phyloP scores from a whole-genome alignment of 2,888 invertebrate genomes.

The Epirrita christyi region DNA sequence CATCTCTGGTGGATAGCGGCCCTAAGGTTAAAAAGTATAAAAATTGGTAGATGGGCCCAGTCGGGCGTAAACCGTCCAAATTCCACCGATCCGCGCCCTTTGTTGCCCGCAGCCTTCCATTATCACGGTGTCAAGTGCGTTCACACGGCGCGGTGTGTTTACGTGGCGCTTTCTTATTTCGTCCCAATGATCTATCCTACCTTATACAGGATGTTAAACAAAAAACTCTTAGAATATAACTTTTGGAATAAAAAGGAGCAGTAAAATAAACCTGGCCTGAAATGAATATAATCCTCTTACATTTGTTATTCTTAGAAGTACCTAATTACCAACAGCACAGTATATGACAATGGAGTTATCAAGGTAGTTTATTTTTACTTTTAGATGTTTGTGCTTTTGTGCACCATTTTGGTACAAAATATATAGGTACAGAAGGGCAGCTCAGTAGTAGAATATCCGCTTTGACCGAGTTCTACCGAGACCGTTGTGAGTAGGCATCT shows the following conservation, averaged over 20 bases:
- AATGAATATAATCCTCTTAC: neutral
- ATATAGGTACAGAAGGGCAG: too few relatives aligned
- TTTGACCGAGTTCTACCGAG: too few relatives aligned
- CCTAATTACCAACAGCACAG: neutral
- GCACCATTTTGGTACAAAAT: too few relatives aligned
- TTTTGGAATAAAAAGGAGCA: neutral
- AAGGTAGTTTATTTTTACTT: neutral
- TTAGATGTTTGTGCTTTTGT: too few relatives aligned
- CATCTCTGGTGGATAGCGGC: conserved; percentile 5
- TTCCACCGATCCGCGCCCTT: conserved; percentile 52
- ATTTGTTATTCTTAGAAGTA: neutral
- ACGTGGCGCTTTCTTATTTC: conserved; percentile 65
- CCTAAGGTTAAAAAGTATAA: conserved; percentile 17
- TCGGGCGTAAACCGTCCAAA: conserved; percentile 52
- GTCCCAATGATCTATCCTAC: conserved; percentile 45
- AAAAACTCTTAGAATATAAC: neutral
- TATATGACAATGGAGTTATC: neutral
- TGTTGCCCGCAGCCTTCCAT: conserved; percentile 61
- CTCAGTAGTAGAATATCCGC: too few relatives aligned
- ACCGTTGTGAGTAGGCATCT: too few relatives aligned
- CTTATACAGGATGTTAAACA: conserved; percentile 51
- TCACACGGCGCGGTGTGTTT: conserved; percentile 61
- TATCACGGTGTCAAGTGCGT: conserved; percentile 75
- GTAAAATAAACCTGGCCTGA: neutral
- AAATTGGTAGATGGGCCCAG: conserved; percentile 30